phyloP scores from a whole-genome alignment of 2,797 vertebrate species.

The Alexandromys oeconomus region DNA sequence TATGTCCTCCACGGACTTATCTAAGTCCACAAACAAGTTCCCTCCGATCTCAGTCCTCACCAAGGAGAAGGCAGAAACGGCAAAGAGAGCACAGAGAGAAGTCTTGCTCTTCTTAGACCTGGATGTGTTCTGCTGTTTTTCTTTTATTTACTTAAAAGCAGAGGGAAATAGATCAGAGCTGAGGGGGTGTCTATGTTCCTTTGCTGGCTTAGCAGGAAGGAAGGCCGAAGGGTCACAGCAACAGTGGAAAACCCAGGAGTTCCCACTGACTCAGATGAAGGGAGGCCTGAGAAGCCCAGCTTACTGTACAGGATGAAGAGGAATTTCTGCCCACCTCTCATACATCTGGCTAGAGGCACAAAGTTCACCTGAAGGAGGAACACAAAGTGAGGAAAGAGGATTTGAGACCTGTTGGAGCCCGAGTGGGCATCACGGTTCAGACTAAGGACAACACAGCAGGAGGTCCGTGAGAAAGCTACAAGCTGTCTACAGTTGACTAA shows the following conservation, averaged over 20 bases:
- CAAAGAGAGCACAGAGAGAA: neutral
- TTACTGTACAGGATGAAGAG: neutral
- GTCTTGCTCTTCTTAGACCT: neutral
- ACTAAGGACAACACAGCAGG: accelerated
- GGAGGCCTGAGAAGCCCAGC: no score
- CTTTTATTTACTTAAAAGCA: neutral
- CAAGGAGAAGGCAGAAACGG: neutral
- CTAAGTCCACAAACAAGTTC: neutral
- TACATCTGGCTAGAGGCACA: neutral
- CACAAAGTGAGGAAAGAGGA: neutral
- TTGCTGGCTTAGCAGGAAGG: neutral
- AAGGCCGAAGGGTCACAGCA: neutral
- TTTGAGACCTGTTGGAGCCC: neutral
- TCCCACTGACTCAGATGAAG: neutral
- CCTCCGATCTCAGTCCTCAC: neutral
- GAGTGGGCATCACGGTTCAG: accelerated
- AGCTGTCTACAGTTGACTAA: neutral
- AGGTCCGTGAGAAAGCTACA: neutral
- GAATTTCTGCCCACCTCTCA: neutral
- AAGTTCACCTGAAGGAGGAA: neutral
- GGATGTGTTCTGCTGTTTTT: neutral
- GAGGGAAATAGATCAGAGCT: neutral
- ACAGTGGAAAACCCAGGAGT: accelerated
- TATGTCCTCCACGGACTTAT: neutral
- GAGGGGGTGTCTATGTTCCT: neutral